phyloP scores from a whole-genome alignment of 2,113 vertebrate species.

The Okapia johnstoni region DNA sequence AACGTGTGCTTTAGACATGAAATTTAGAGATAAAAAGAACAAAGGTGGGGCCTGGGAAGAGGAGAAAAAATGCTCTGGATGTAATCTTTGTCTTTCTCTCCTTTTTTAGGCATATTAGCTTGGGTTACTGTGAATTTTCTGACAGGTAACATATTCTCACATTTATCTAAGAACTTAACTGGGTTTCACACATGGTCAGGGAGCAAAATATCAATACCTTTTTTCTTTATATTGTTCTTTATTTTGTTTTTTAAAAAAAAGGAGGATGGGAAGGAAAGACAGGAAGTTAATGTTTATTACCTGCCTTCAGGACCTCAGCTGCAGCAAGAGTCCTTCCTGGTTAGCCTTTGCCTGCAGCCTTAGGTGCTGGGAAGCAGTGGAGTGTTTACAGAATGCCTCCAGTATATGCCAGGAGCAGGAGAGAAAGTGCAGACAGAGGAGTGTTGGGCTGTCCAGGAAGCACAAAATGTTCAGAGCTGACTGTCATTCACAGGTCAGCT shows the following conservation, averaged over 20 bases:
- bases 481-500: constrained; percentile 88
- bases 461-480: constrained; percentile 45
- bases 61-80: background rate
- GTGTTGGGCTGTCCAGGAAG: background rate
- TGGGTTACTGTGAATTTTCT: constrained; percentile 99
- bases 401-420: background rate
- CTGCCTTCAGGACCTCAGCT: background rate
- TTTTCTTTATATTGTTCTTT: background rate
- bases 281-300: background rate
- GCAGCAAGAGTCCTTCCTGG: background rate
- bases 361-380: background rate
- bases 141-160: constrained; percentile 88
- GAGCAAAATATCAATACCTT: background rate
- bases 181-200: background rate
- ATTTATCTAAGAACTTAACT: background rate
- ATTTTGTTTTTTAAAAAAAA: background rate
- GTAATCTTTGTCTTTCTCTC: constrained; percentile 42
- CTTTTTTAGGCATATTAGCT: constrained; percentile 91
- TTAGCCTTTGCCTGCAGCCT: background rate
- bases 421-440: background rate
- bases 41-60: background rate
- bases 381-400: background rate
- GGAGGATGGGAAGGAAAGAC: background rate
- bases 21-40: background rate
- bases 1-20: background rate